These are phyloP conservation scores for Heteractis magnifica DNA, from an alignment of 92 coral and sea anemone species.

Conservation along the genomic window DNA sequence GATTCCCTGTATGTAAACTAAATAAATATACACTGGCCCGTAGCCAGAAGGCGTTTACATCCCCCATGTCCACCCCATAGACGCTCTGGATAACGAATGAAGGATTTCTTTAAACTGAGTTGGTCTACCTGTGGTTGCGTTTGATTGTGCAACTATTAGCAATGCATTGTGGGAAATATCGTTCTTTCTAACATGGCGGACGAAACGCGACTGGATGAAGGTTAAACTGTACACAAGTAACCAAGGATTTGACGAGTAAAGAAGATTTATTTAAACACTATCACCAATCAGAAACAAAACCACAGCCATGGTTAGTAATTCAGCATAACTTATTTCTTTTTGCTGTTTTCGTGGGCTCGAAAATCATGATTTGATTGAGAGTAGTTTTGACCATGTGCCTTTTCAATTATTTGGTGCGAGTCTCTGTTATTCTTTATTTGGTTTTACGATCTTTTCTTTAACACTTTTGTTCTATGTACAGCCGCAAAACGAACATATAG, in stretches of 20 bases:
- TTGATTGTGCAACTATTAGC: conserved; percentile 18
- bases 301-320: conserved; percentile 52
- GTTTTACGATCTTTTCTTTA: neutral
- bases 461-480: conserved; percentile 5
- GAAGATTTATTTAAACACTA: neutral
- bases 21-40: no score
- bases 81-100: no score
- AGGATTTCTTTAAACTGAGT: neutral
- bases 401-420: neutral
- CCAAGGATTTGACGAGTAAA: neutral
- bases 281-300: neutral
- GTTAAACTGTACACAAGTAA: neutral
- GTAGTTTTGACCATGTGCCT: conserved; percentile 7
- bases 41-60: no score
- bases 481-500: conserved; percentile 99
- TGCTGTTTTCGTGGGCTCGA: neutral
- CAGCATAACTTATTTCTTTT: neutral
- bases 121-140: conserved; percentile 2
- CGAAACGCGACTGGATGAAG: neutral
- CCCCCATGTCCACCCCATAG: no score
- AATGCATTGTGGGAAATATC: conserved; percentile 50
- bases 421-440: neutral
- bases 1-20: no score
- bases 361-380: neutral
- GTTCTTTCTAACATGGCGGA: conserved; percentile 64